Evolutionary conservation across 2,888 invertebrate species (phyloP).

Genomic region (Argyresthia albistria): DNA sequence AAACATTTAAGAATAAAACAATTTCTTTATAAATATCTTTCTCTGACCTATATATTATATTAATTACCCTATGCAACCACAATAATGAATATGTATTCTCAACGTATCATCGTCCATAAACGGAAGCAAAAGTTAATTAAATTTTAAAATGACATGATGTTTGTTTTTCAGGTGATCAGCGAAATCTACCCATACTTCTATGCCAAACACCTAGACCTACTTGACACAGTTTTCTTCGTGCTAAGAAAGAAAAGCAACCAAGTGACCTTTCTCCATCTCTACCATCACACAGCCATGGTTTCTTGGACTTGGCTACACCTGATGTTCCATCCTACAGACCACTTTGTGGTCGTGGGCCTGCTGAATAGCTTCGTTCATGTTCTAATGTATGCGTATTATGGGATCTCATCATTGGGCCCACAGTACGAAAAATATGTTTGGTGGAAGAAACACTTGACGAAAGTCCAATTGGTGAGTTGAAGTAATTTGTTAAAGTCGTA

Average conservation of each 20-base stretch:
- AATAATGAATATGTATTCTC: too few relatives aligned
- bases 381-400: conserved; percentile 87
- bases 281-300: conserved; percentile 87
- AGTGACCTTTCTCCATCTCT: conserved; percentile 90
- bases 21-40: too few relatives aligned
- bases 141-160: too few relatives aligned
- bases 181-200: conserved; percentile 81
- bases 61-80: too few relatives aligned
- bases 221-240: conserved; percentile 91
- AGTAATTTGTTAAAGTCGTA: too few relatives aligned
- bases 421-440: conserved; percentile 81
- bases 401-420: conserved; percentile 82
- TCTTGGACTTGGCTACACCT: conserved; percentile 85
- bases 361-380: conserved; percentile 85
- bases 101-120: too few relatives aligned
- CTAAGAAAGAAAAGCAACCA: conserved; percentile 84
- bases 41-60: too few relatives aligned
- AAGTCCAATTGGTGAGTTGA: conserved; percentile 79
- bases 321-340: conserved; percentile 83
- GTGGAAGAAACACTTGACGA: conserved; percentile 92
- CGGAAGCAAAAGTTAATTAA: too few relatives aligned
- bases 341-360: conserved; percentile 81
- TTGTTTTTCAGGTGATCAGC: conserved; percentile 35
- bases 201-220: conserved; percentile 82
- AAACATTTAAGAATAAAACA: too few relatives aligned